These are phyloP conservation scores for Beroe ovata DNA, from an alignment of 37 sponge, comb jelly and placozoan genomes.

Conservation along the genomic window DNA sequence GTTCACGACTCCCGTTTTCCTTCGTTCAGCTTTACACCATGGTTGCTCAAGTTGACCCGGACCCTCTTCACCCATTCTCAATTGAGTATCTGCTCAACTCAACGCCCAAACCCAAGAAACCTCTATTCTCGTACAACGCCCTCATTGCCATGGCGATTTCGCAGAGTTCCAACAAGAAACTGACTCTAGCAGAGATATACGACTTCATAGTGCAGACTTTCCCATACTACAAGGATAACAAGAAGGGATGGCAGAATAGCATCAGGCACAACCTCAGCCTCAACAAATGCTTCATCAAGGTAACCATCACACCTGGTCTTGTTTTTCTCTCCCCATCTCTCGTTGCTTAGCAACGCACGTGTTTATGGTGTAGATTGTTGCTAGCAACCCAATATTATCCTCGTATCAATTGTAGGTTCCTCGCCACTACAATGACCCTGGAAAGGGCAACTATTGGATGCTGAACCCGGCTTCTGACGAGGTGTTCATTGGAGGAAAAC, in stretches of 20 bases:
- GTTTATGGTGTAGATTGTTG: no score
- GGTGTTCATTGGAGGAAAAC: conserved; percentile 58
- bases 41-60: not conserved
- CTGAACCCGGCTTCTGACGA: conserved; percentile 58
- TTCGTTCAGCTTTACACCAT: no score
- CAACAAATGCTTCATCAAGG: conserved; percentile 68
- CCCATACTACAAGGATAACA: conserved; percentile 57
- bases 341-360: no score
- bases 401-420: conserved; percentile 60
- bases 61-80: conserved; percentile 36
- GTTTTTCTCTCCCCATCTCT: no score
- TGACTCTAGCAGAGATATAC: conserved; percentile 44
- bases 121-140: conserved; percentile 57
- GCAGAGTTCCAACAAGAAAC: not conserved
- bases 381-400: no score
- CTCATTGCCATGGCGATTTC: conserved; percentile 52
- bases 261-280: conserved; percentile 67
- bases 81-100: conserved; percentile 18
- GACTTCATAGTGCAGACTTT: conserved; percentile 35
- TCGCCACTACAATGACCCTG: conserved; percentile 65
- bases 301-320: not conserved
- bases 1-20: no score
- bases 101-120: conserved; percentile 58
- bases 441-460: conserved; percentile 69
- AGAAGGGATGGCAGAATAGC: conserved; percentile 68